Evolutionary conservation across 2,888 invertebrate species (phyloP), one percentile per base, ranked within the genome.

Genomic region (Epinotia ramella): DNA sequence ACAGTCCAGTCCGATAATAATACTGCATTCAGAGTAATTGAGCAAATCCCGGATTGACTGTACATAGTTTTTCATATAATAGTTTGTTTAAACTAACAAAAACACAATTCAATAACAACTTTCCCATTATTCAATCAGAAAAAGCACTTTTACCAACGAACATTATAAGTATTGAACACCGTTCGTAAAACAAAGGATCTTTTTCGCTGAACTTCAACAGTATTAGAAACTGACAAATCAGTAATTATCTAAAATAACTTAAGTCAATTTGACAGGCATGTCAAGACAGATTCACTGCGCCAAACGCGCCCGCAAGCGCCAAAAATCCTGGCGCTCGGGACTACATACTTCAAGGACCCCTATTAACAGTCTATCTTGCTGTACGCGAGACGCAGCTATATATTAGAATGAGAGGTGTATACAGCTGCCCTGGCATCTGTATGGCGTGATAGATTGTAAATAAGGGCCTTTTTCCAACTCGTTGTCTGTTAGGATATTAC

Each of bases 211-310:
- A n/a, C 63, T 44, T 18, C 44, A 18, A 63, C 44, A 12, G 24
- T 7, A 46, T 46, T 13, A n/a, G n/a, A n/a, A 53, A 53, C 40
- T 24, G 20, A 5, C 1, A 24, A 16, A 9, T 12, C 59, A 59
- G 24, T 5, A 12, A 59, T 5, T 24, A 20, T 20, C 59, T 13
- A 24, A 18, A 49, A 44, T 28, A 68, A 24, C 6, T 59, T 20
- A 11, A 11, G 20, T 11, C 20, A 57, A 9, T 57, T 33, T 59
- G 57, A 65, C 49, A 62, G 7, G 24, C 18, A 12, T 33, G 12
- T 64, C 49, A 64, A 20, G 12, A 73, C 75, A 66, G 75, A 75
- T 75, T 75, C 75, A 70, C 75, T 75, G 60, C 18, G 24, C 70
- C 69, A 24, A 12, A 53, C 59, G 75, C 28, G 60, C 65, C 75